These are phyloP conservation scores for Microtus richardsoni DNA, from an alignment of 2,113 vertebrate species.

Conservation along the genomic window DNA sequence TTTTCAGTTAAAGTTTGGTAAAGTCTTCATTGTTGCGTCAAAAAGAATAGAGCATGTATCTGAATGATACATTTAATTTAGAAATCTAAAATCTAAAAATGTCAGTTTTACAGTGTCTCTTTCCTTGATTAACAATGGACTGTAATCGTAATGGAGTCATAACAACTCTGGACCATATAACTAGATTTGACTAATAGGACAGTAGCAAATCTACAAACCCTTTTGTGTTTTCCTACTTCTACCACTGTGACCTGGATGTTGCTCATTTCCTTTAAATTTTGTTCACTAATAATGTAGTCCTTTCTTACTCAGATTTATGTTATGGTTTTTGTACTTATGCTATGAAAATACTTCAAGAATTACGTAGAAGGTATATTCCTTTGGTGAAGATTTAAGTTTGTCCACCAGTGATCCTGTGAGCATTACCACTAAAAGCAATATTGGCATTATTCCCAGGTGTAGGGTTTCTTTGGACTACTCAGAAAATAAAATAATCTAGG, in stretches of 20 bases:
- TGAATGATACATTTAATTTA: background rate
- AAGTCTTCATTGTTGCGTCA: background rate
- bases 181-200: background rate
- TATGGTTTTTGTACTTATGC: background rate
- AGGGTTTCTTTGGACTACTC: background rate
- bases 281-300: background rate
- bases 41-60: background rate
- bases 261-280: background rate
- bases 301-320: background rate
- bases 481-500: slow-evolving; percentile 18
- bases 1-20: background rate
- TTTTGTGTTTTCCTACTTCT: background rate
- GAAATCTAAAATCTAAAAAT: background rate
- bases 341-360: background rate
- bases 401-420: background rate
- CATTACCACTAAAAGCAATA: background rate
- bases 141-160: background rate
- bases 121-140: background rate
- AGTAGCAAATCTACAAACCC: background rate
- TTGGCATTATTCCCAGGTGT: background rate
- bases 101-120: background rate
- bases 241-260: background rate
- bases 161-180: background rate
- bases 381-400: background rate
- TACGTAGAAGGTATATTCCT: background rate